Evolutionary conservation across 2,888 invertebrate genomes (phyloP), one percentile per base, ranked within the genome.

Genomic region (Nasonovia ribisnigri): DNA sequence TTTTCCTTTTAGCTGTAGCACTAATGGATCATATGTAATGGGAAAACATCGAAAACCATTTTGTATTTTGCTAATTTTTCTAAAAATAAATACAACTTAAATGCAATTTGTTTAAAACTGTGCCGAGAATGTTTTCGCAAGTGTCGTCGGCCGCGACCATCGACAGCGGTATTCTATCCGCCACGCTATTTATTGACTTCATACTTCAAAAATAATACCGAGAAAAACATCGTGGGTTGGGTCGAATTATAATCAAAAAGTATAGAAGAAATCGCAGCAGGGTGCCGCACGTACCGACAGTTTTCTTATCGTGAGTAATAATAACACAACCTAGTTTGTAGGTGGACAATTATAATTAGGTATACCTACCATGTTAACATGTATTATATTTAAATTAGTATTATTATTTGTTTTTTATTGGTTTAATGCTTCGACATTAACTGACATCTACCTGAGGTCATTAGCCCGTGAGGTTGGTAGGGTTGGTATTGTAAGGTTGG

Each of bases 31-130:
- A 51, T 43, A 91, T 84, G 90, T 16, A 42, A 6, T 5, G 48
- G 67, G 36, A 36, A 36, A 90, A 46, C 67, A 48, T 48, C 36
- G n/a, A 77, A 67, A 77, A 77, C 48, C 42, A 29, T 90, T 67
- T 77, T 26, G 48, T 90, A 90, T 90, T 77, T 90, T 36, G 36
- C 11, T 67, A 90, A 90, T 77, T 90, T 90, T 90, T 77, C 24
- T 6, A 8, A 48, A 48, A 36, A 90, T 8, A 89, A 60, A 89
- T n/a, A 60, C 29, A 43, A 46, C 29, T 43, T 43, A 57, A 60
- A 89, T 89, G 43, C 26, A 89, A 88, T 88, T 88, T 88, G 88
- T 88, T 16, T 57, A 88, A 57, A 26, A 57, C 48, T 26, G 13
- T 6, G 13, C 26, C 54, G 24, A 42, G 88, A 26, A 29, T 88